These are phyloP conservation scores for Sebastolobus altivelis DNA, from an alignment of 2,797 vertebrate genomes.

Conservation along the genomic window DNA sequence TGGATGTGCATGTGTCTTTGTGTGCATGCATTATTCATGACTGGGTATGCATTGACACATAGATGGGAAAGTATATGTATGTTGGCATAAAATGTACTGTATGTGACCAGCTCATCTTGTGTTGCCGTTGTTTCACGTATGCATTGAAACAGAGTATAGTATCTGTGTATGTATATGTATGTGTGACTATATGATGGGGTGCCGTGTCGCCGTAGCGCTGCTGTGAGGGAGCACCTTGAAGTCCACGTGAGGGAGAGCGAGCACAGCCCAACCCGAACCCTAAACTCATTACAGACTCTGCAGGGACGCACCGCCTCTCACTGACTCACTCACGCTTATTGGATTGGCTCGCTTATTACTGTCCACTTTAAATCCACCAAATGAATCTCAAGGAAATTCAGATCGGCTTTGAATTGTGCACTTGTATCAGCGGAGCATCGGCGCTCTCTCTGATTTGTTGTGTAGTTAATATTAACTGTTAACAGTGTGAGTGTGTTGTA, in stretches of 20 bases:
- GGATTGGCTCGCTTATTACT: slow-evolving; percentile 36
- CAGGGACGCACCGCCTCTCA: slow-evolving; percentile 37
- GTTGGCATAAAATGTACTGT: background rate
- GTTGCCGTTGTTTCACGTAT: background rate
- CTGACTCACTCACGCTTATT: slow-evolving; percentile 37
- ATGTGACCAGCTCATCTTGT: background rate
- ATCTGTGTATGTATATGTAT: no score
- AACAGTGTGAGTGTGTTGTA: background rate
- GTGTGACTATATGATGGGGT: slow-evolving; percentile 35
- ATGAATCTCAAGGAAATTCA: slow-evolving; percentile 46
- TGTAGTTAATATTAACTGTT: slow-evolving; percentile 3
- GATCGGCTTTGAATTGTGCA: background rate
- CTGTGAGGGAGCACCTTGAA: slow-evolving; percentile 61
- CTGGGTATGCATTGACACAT: background rate
- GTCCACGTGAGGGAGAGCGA: slow-evolving; percentile 65
- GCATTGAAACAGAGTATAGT: no score
- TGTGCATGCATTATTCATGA: background rate
- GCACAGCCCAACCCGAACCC: slow-evolving; percentile 57
- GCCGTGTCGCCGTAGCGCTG: background rate
- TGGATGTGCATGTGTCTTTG: background rate
- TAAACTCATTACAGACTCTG: slow-evolving; percentile 38
- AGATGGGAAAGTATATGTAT: background rate
- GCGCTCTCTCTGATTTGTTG: background rate
- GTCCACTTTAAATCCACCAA: slow-evolving; percentile 34
- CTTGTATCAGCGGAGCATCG: slow-evolving; percentile 1